These are phyloP conservation scores for Mimas tiliae DNA, from an alignment of 2,888 invertebrate genomes.

Conservation along the genomic window DNA sequence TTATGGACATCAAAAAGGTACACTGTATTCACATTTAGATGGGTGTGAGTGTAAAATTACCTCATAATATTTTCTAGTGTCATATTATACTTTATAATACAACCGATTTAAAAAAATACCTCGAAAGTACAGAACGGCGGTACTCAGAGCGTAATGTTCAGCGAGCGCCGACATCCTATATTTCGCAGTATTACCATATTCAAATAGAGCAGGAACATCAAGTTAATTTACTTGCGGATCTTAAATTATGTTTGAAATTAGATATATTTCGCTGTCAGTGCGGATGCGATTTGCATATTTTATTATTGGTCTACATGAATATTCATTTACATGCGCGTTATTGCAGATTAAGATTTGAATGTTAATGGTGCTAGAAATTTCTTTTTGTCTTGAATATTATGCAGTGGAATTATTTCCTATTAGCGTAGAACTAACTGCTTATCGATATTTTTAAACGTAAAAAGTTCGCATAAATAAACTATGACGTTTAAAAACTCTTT, in stretches of 20 bases:
- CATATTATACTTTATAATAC: background rate
- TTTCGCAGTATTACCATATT: conserved; percentile 51
- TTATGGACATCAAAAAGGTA: background rate
- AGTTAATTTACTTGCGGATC: conserved; percentile 60
- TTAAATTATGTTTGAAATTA: conserved; percentile 66
- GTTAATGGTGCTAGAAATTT: conserved; percentile 19
- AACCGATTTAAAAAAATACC: background rate
- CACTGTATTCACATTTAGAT: too few relatives aligned
- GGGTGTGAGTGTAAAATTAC: too few relatives aligned
- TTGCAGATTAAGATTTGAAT: conserved; percentile 31
- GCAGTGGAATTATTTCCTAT: background rate
- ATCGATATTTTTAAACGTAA: too few relatives aligned
- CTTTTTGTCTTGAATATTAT: background rate
- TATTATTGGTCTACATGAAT: conserved; percentile 56
- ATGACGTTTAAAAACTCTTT: too few relatives aligned
- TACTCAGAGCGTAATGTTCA: conserved; percentile 25
- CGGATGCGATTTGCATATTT: conserved; percentile 66
- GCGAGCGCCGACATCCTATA: conserved; percentile 32
- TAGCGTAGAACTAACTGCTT: background rate
- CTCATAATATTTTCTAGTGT: too few relatives aligned
- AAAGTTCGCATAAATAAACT: too few relatives aligned
- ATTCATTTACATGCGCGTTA: conserved; percentile 49
- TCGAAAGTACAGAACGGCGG: background rate
- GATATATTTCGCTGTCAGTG: conserved; percentile 63
- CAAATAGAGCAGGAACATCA: conserved; percentile 53